phyloP scores from a whole-genome alignment of 1,140 invertebrate species.

The Plodia interpunctella region DNA sequence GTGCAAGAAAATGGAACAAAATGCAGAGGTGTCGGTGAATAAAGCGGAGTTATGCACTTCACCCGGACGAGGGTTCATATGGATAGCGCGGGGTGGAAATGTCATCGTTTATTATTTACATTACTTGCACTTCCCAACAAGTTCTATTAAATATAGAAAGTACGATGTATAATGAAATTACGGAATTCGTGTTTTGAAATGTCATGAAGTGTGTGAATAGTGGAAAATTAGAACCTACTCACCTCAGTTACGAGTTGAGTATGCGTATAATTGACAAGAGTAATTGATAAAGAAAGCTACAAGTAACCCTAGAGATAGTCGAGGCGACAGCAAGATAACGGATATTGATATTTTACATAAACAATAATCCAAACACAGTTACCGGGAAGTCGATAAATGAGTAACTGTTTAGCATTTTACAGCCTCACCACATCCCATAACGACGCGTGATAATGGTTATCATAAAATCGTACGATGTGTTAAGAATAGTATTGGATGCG shows the following conservation, averaged over 20 bases:
- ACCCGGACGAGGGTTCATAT: conserved; percentile 34
- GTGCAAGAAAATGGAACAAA: conserved; percentile 69
- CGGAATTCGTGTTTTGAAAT: too few species aligned
- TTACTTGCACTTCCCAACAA: conserved; percentile 1
- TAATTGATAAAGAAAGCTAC: too few species aligned
- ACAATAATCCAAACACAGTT: conserved; percentile 6
- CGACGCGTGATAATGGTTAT: conserved; percentile 49
- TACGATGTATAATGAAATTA: too few species aligned
- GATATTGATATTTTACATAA: conserved; percentile 5
- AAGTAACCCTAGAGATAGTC: too few species aligned
- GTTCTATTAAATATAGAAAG: conserved; percentile 23
- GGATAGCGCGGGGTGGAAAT: conserved; percentile 36
- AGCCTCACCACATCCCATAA: conserved; percentile 53
- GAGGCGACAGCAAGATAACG: conserved; percentile 6
- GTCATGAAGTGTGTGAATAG: too few species aligned
- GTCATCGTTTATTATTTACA: conserved; percentile 14
- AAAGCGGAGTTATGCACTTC: conserved; percentile 60
- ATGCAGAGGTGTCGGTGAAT: conserved; percentile 62
- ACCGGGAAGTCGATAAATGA: conserved; percentile 58
- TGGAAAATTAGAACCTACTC: background rate
- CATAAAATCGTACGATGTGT: conserved; percentile 51
- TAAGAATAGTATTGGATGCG: conserved; percentile 45
- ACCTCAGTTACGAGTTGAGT: too few species aligned
- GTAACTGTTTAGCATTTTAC: conserved; percentile 54
- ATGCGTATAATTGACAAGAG: too few species aligned